A percentile compares a stretch with the other conserved stretches of the same genome.
phyloP scores from a whole-genome alignment of 2,888 invertebrate genomes.

The Andrena hattorfiana region DNA sequence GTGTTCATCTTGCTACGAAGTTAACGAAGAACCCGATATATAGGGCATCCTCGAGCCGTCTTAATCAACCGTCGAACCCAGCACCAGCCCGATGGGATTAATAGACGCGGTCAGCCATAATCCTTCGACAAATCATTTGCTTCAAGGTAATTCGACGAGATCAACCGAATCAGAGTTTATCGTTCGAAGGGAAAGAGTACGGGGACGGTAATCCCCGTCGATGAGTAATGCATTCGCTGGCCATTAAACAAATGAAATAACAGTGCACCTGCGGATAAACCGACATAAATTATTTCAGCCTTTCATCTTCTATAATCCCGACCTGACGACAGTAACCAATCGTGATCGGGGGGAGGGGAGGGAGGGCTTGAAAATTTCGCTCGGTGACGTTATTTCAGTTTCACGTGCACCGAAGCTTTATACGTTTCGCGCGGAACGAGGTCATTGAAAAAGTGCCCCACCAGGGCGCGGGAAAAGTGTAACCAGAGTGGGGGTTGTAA shows the following conservation, averaged over 20 bases:
- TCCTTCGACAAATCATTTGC: slow-evolving; percentile 52
- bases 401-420: slow-evolving; percentile 25
- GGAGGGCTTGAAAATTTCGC: slow-evolving; percentile 31
- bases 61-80: slow-evolving; percentile 44
- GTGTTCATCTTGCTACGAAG: not conserved
- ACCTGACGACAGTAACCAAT: not conserved
- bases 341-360: slow-evolving; percentile 18
- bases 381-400: slow-evolving; percentile 34
- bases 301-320: slow-evolving; percentile 42
- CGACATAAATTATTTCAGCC: slow-evolving; percentile 39
- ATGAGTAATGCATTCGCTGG: slow-evolving; percentile 41
- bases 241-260: slow-evolving; percentile 51
- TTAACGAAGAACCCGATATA: slow-evolving; percentile 2
- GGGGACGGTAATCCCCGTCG: slow-evolving; percentile 28
- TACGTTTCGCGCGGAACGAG: not conserved
- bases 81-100: slow-evolving; percentile 26
- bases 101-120: slow-evolving; percentile 42
- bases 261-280: slow-evolving; percentile 20
- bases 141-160: slow-evolving; percentile 47
- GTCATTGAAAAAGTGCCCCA: slow-evolving; percentile 19
- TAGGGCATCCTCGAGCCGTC: not conserved
- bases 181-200: slow-evolving; percentile 11
- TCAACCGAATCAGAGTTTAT: slow-evolving; percentile 29
- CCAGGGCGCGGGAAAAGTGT: too few species aligned
- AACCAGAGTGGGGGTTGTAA: too few species aligned